These are phyloP conservation scores for Eupithecia tripunctaria DNA, from an alignment of 2,888 invertebrate species.

Conservation along the genomic window DNA sequence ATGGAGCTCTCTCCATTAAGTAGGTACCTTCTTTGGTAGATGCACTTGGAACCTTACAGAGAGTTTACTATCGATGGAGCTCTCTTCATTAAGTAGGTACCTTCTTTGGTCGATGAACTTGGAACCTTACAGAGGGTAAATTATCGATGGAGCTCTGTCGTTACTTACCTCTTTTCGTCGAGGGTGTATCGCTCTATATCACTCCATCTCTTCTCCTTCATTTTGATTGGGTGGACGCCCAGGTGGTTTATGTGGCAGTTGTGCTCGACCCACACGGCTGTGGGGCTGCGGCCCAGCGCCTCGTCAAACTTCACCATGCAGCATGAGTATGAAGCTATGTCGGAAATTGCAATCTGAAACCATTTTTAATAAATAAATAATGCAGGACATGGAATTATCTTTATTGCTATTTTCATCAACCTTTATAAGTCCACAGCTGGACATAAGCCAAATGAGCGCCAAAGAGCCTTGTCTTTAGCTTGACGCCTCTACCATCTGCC, in stretches of 20 bases:
- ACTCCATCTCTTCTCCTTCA: not conserved
- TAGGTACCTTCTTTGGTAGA: too few relatives aligned
- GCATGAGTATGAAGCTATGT: constrained; percentile 5
- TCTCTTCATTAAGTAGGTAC: too few relatives aligned
- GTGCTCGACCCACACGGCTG: constrained; percentile 3
- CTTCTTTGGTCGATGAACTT: too few relatives aligned
- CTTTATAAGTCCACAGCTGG: too few relatives aligned
- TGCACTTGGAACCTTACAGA: too few relatives aligned
- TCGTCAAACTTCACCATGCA: constrained; percentile 5
- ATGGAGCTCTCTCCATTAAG: too few relatives aligned
- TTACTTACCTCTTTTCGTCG: not conserved
- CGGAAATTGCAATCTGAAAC: constrained; percentile 1
- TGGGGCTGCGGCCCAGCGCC: not conserved
- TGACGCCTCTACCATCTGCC: too few relatives aligned
- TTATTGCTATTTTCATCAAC: not conserved
- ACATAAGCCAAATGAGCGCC: too few relatives aligned
- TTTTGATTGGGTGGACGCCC: not conserved
- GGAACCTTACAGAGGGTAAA: not conserved
- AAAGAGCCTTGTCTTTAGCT: too few relatives aligned
- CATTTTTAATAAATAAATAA: not conserved
- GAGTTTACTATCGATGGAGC: not conserved
- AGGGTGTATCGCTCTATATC: not conserved
- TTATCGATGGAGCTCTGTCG: not conserved
- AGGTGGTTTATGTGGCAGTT: not conserved
- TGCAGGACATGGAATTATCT: not conserved